phyloP scores from a whole-genome alignment of 2,797 vertebrate genomes.

The Lepidocolaptes lacrymiger region DNA sequence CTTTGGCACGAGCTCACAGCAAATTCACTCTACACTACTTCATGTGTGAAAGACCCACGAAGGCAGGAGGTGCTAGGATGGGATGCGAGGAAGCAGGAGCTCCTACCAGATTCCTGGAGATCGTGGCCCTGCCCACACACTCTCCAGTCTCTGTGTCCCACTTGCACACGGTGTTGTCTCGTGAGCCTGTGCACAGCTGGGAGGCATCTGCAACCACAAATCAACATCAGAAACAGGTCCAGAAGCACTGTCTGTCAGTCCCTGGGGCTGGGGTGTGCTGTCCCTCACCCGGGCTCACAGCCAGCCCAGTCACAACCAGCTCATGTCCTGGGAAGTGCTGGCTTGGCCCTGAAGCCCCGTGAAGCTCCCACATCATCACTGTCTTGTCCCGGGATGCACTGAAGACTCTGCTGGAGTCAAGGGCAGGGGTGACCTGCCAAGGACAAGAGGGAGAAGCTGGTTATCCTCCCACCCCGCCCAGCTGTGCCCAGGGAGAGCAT shows the following conservation, averaged over 20 bases:
- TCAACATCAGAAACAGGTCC: not conserved
- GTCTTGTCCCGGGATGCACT: constrained; percentile 93
- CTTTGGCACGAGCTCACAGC: not conserved
- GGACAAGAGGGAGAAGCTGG: not conserved
- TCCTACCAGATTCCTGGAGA: constrained; percentile 94
- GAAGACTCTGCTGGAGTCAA: constrained; percentile 86
- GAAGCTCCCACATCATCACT: constrained; percentile 91
- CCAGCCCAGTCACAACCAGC: constrained; percentile 92
- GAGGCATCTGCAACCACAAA: constrained; percentile 80
- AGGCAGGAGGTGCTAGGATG: accelerated
- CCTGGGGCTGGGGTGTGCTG: accelerated
- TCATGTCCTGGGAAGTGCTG: constrained; percentile 89
- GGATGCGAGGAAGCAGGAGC: not conserved
- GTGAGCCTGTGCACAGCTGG: constrained; percentile 90
- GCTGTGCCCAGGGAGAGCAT: not conserved
- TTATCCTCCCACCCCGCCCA: not conserved
- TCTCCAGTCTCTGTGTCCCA: constrained; percentile 91
- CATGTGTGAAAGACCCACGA: accelerated
- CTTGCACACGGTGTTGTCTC: constrained; percentile 92
- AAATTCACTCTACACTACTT: not conserved
- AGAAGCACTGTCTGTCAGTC: not conserved
- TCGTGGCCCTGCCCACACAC: constrained; percentile 83
- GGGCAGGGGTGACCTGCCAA: constrained; percentile 83
- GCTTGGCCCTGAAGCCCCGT: constrained; percentile 77
- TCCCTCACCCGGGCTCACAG: constrained; percentile 87